Evolutionary conservation across 2,113 vertebrate genomes (phyloP).

Genomic region (Lamprotornis superbus): DNA sequence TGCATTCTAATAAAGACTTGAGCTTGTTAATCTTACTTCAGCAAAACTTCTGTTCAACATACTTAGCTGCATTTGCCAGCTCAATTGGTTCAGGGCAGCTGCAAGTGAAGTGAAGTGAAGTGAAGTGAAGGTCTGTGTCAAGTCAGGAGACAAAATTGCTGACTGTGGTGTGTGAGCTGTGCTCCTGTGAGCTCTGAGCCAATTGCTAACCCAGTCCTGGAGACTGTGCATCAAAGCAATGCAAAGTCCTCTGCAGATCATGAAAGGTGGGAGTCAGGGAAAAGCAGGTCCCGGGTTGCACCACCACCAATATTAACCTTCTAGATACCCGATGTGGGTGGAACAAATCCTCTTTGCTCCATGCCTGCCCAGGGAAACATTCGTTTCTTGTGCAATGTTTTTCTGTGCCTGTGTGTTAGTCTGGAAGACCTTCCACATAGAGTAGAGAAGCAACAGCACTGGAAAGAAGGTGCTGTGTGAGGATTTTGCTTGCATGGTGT

Average conservation of each 20-base stretch:
- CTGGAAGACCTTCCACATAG: not conserved
- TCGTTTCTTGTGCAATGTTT: not conserved
- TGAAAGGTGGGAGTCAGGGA: not conserved
- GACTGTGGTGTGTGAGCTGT: not conserved
- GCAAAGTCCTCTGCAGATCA: not conserved
- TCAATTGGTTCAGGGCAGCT: not conserved
- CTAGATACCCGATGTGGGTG: not conserved
- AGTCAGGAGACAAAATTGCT: not conserved
- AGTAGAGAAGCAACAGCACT: not conserved
- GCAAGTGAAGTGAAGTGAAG: not conserved
- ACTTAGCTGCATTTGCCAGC: not conserved
- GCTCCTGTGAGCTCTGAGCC: not conserved
- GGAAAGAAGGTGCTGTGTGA: not conserved
- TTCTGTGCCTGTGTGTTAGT: not conserved
- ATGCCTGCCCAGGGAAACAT: not conserved
- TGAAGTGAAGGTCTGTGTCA: not conserved
- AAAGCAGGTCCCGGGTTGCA: not conserved
- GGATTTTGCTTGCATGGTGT: not conserved
- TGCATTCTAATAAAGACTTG: not conserved
- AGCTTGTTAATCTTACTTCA: not conserved
- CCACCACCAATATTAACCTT: not conserved
- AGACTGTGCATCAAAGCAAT: not conserved
- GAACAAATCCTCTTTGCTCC: not conserved
- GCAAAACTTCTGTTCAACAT: not conserved
- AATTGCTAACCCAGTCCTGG: not conserved